phyloP scores from a whole-genome alignment of 2,888 invertebrate species.

The Rhorus exstirpatorius region DNA sequence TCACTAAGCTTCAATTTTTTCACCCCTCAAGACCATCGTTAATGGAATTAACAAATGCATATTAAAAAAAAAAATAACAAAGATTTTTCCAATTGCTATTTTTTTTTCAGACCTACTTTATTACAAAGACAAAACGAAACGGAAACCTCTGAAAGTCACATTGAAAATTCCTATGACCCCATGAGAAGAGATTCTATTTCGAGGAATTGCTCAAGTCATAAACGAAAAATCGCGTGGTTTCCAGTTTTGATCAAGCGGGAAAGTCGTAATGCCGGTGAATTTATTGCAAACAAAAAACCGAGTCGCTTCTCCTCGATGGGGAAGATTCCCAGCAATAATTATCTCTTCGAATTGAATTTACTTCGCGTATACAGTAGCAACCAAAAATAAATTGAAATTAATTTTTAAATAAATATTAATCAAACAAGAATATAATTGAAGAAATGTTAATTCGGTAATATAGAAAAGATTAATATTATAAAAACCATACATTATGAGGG shows the following conservation, averaged over 20 bases:
- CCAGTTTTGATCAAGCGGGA: slow-evolving; percentile 19
- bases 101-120: not conserved
- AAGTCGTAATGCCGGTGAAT: slow-evolving; percentile 24
- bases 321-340: too few species aligned
- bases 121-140: not conserved
- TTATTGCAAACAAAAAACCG: slow-evolving; percentile 11
- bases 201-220: not conserved
- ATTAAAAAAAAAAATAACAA: too few species aligned
- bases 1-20: too few species aligned
- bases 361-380: not conserved
- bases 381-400: not conserved
- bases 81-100: too few species aligned
- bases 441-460: not conserved
- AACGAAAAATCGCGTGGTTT: slow-evolving; percentile 19
- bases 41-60: too few species aligned
- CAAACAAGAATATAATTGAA: not conserved
- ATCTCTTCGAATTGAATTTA: not conserved
- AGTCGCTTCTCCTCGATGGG: not conserved
- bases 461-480: too few species aligned
- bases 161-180: not conserved
- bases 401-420: not conserved
- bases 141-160: too few species aligned
- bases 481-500: too few species aligned
- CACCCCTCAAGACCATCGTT: too few species aligned
- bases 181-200: not conserved